Percentiles rank a stretch among this genome's conserved stretches.
Evolutionary conservation across 2,113 vertebrate species (phyloP).

Genomic region (Chlamydotis undulata): DNA sequence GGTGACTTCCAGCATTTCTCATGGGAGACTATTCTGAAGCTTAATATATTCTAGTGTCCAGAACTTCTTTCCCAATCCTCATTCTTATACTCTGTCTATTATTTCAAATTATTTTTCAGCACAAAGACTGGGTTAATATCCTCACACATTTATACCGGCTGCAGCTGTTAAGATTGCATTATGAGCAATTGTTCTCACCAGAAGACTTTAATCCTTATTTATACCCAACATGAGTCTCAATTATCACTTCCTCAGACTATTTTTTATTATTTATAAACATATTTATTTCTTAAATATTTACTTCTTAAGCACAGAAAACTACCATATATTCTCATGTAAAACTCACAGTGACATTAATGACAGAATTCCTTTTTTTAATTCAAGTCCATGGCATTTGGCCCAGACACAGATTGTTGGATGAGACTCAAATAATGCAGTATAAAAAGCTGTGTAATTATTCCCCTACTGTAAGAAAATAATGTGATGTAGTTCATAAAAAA

Average conservation of each 20-base stretch:
- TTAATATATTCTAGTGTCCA: background rate
- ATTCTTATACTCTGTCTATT: background rate
- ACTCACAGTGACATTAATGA: background rate
- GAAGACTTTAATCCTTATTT: background rate
- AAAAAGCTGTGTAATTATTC: background rate
- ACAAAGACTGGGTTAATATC: background rate
- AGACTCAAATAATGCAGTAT: background rate
- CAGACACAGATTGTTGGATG: background rate
- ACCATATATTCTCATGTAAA: background rate
- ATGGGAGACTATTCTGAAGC: background rate
- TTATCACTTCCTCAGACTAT: background rate
- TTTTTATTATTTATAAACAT: background rate
- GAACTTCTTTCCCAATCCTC: background rate
- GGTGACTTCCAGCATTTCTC: background rate
- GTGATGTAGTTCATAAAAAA: background rate
- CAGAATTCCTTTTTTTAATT: background rate
- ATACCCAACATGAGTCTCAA: background rate
- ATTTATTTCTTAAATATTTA: background rate
- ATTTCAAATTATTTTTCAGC: background rate
- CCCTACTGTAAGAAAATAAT: background rate
- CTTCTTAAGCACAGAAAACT: background rate
- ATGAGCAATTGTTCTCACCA: background rate
- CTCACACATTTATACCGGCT: background rate
- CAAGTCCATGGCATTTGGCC: background rate
- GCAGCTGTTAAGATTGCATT: background rate